These are phyloP conservation scores for Apamea epomidion DNA, from an alignment of 2,888 invertebrate species.

Conservation along the genomic window DNA sequence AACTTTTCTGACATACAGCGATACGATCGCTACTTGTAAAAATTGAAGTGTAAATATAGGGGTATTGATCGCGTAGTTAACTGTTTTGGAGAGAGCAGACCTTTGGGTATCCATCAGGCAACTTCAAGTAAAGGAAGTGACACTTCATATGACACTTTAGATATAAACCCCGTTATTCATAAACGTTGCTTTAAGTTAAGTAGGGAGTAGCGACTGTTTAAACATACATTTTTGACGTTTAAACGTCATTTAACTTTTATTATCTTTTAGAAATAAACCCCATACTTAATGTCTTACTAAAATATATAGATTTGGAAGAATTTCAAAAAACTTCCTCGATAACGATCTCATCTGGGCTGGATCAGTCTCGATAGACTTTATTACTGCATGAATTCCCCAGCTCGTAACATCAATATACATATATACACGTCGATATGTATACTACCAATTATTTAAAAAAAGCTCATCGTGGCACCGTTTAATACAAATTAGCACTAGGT, in stretches of 20 bases:
- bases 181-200: too few relatives aligned
- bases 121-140: neutral
- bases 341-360: neutral
- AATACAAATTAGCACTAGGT: neutral
- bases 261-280: too few relatives aligned
- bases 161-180: neutral
- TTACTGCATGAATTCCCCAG: neutral
- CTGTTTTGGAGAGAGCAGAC: neutral
- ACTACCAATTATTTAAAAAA: neutral
- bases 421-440: too few relatives aligned
- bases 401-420: neutral
- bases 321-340: neutral
- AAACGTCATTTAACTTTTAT: too few relatives aligned
- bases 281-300: neutral
- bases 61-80: slow-evolving; percentile 27
- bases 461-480: neutral
- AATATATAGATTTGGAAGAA: neutral
- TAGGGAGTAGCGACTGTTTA: neutral
- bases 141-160: neutral
- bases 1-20: slow-evolving; percentile 43
- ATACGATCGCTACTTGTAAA: slow-evolving; percentile 61
- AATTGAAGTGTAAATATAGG: slow-evolving; percentile 49
- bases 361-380: neutral
- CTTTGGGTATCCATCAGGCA: neutral
- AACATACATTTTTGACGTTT: too few relatives aligned